phyloP scores from a whole-genome alignment of 2,888 invertebrate species.

The Papilio elwesi region DNA sequence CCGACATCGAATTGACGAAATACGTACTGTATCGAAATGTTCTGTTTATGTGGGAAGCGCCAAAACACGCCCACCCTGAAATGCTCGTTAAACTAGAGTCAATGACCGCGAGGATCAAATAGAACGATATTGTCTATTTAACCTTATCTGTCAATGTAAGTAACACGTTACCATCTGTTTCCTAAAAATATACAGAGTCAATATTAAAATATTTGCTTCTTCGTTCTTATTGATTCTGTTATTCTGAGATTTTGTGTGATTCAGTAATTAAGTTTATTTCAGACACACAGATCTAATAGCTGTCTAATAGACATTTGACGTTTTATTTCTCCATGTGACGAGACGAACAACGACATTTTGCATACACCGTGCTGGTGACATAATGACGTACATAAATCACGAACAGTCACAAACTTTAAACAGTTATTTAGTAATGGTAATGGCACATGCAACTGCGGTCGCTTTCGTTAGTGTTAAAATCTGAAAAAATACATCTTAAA shows the following conservation, averaged over 20 bases:
- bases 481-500: neutral
- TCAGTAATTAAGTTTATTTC: too few relatives aligned
- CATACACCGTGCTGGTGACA: too few relatives aligned
- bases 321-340: too few relatives aligned
- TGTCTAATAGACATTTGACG: too few relatives aligned
- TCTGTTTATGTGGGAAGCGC: slow-evolving; percentile 64
- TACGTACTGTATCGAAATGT: slow-evolving; percentile 46
- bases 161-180: slow-evolving; percentile 42
- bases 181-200: slow-evolving; percentile 36
- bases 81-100: slow-evolving; percentile 59
- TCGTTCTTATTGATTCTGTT: neutral
- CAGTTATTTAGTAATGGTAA: slow-evolving; percentile 22
- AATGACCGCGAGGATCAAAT: slow-evolving; percentile 55
- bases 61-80: slow-evolving; percentile 47
- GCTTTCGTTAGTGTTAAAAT: neutral
- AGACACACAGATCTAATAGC: too few relatives aligned
- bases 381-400: neutral
- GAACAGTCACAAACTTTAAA: neutral
- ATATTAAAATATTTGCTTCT: neutral
- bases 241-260: too few relatives aligned
- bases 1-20: slow-evolving; percentile 9
- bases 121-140: slow-evolving; percentile 50
- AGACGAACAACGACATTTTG: too few relatives aligned
- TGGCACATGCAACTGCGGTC: slow-evolving; percentile 15
- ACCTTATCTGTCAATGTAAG: slow-evolving; percentile 58